Evolutionary conservation across 2,888 invertebrate genomes (phyloP).

Genomic region (Chouioia cunea): DNA sequence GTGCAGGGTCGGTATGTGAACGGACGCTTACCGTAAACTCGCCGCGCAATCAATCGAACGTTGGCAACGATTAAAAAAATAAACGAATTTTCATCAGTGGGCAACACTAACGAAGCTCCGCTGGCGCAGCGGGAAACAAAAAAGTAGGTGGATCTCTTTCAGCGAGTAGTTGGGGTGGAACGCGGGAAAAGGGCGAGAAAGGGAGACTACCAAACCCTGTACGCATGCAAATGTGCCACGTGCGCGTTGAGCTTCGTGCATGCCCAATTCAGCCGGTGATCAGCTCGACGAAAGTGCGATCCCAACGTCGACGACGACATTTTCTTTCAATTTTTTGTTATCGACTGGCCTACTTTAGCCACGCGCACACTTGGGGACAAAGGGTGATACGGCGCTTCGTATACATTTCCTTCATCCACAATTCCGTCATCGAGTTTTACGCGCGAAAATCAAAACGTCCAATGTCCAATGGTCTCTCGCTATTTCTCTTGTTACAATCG

Average conservation of each 20-base stretch:
- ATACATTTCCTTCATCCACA: slow-evolving; percentile 1
- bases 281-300: too few relatives aligned
- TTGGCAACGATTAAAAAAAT: slow-evolving; percentile 1
- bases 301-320: background rate
- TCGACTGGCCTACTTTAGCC: slow-evolving; percentile 46
- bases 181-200: background rate
- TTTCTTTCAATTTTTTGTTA: slow-evolving; percentile 34
- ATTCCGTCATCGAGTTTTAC: background rate
- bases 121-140: background rate
- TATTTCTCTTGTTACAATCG: background rate
- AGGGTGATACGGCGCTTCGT: slow-evolving; percentile 35
- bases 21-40: background rate
- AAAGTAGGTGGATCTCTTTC: slow-evolving; percentile 8
- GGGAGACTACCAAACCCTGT: background rate
- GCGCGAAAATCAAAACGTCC: too few relatives aligned
- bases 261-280: too few relatives aligned
- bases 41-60: background rate
- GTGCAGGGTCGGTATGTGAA: too few relatives aligned
- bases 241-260: too few relatives aligned
- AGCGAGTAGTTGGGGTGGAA: background rate
- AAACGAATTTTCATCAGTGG: slow-evolving; percentile 25
- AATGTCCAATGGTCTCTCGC: too few relatives aligned
- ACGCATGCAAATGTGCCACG: background rate
- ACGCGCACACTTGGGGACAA: slow-evolving; percentile 46
- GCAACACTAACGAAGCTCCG: slow-evolving; percentile 19